These are phyloP conservation scores for Ichneumoninae sp. DNA, from an alignment of 2,888 invertebrate genomes.

Conservation along the genomic window DNA sequence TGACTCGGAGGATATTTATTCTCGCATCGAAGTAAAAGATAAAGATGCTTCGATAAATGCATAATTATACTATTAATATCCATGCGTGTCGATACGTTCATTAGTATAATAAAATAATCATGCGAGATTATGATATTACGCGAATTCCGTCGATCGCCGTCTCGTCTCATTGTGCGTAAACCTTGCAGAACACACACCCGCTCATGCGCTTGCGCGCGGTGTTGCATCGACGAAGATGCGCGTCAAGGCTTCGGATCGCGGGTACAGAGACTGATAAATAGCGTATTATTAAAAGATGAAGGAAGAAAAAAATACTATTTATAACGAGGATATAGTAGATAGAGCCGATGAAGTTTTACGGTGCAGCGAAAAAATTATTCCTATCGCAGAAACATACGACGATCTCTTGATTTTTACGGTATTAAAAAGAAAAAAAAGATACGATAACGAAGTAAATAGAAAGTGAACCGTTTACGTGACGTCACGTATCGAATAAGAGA, in stretches of 20 bases:
- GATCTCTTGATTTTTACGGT: constrained; percentile 43
- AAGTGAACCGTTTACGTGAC: constrained; percentile 62
- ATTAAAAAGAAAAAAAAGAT: constrained; percentile 22
- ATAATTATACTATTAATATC: constrained; percentile 47
- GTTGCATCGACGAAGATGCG: constrained; percentile 19
- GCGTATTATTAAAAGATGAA: constrained; percentile 57
- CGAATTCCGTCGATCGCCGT: constrained; percentile 37
- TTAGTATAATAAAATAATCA: constrained; percentile 30
- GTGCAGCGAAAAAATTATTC: constrained; percentile 18
- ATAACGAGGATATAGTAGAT: constrained; percentile 35
- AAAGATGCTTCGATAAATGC: constrained; percentile 23
- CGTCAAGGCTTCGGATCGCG: constrained; percentile 56
- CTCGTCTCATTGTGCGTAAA: constrained; percentile 41
- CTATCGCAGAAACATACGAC: constrained; percentile 13
- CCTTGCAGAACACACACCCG: constrained; percentile 4
- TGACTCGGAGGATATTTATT: background rate
- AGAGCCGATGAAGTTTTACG: constrained; percentile 47
- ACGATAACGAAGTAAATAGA: constrained; percentile 33
- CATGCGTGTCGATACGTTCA: constrained; percentile 41
- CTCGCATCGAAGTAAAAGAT: background rate
- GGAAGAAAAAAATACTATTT: constrained; percentile 39
- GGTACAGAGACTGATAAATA: constrained; percentile 66
- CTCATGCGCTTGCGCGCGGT: constrained; percentile 10
- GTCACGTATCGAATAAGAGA: constrained; percentile 68
- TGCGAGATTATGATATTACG: constrained; percentile 44